These are phyloP conservation scores for Liasis olivaceus DNA, from an alignment of 2,797 vertebrate genomes.

Conservation along the genomic window DNA sequence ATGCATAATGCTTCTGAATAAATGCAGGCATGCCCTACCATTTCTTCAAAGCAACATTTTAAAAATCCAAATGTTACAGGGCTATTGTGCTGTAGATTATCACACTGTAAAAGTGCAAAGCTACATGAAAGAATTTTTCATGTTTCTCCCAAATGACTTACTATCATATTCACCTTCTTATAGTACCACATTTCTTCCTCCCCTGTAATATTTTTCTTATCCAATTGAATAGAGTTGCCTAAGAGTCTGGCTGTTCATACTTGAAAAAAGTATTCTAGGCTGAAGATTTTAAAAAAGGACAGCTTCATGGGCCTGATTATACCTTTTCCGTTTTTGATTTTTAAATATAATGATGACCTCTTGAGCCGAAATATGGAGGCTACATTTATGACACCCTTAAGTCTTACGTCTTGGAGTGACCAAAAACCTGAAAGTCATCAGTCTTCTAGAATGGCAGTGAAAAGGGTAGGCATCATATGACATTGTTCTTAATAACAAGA, in stretches of 20 bases:
- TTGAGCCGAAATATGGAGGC: not conserved
- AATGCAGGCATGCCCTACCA: not conserved
- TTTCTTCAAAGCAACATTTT: not conserved
- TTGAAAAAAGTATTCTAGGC: slow-evolving; percentile 36
- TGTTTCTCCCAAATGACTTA: slow-evolving; percentile 29
- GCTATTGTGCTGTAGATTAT: slow-evolving; percentile 4
- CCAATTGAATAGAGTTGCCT: slow-evolving; percentile 54
- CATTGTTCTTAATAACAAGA: not conserved
- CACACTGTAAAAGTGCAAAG: slow-evolving; percentile 12
- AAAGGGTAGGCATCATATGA: not conserved
- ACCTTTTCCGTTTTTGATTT: not conserved
- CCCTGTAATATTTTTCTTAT: slow-evolving; percentile 50
- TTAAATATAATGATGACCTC: not conserved
- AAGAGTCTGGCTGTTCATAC: not conserved
- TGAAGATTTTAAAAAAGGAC: not conserved
- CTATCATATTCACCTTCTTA: slow-evolving; percentile 36
- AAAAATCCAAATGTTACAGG: not conserved
- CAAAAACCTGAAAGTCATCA: not conserved
- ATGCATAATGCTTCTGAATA: not conserved
- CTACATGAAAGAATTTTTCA: not conserved
- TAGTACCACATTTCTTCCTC: not conserved
- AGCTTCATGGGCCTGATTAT: not conserved
- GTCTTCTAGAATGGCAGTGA: too few relatives aligned
- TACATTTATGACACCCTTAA: not conserved
- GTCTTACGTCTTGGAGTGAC: not conserved